phyloP scores from a whole-genome alignment of 2,888 invertebrate genomes.

The Diplolepis rosae region DNA sequence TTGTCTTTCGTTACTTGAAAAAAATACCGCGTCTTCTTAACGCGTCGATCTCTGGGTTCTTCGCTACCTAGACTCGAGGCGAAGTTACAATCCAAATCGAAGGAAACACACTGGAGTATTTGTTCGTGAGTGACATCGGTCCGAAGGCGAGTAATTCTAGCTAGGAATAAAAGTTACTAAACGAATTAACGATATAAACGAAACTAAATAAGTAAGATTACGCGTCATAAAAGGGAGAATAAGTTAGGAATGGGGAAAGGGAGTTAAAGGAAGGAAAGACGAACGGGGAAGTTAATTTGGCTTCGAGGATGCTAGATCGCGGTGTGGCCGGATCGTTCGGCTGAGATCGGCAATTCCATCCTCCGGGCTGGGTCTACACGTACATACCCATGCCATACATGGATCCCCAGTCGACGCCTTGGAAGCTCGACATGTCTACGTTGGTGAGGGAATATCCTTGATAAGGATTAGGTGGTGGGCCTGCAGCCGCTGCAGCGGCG shows the following conservation, averaged over 20 bases:
- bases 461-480: conserved; percentile 82
- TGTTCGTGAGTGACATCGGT: background rate
- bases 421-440: conserved; percentile 94
- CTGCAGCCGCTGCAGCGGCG: conserved; percentile 78
- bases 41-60: conserved; percentile 22
- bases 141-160: conserved; percentile 10
- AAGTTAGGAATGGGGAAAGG: conserved; percentile 12
- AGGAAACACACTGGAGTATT: conserved; percentile 20
- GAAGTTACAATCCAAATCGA: conserved; percentile 11
- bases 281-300: conserved; percentile 20
- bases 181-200: background rate
- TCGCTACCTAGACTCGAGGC: conserved; percentile 30
- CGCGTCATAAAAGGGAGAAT: background rate
- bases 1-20: conserved; percentile 70
- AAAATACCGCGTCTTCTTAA: conserved; percentile 58
- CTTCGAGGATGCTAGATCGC: conserved; percentile 30
- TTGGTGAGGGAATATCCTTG: conserved; percentile 89
- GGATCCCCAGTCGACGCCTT: conserved; percentile 92
- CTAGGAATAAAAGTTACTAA: conserved; percentile 9
- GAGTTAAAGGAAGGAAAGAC: conserved; percentile 22
- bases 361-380: conserved; percentile 76
- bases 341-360: conserved; percentile 25
- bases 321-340: conserved; percentile 18
- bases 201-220: background rate
- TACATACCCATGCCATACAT: conserved; percentile 96